Evolutionary conservation across 2,888 invertebrate genomes (phyloP).

Genomic region (Caenorhabditis plicata): DNA sequence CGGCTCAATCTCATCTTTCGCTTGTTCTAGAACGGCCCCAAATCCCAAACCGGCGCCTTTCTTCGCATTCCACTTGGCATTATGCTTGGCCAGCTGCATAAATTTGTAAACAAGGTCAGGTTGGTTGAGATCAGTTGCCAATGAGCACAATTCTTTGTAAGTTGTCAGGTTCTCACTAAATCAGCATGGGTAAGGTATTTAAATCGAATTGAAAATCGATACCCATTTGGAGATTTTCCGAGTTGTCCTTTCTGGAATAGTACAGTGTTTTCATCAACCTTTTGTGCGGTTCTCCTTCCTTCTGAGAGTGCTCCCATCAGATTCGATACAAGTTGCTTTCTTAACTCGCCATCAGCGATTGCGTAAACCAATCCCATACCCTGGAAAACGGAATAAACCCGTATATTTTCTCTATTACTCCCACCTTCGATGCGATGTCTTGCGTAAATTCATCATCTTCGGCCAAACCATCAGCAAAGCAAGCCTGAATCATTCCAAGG

Average conservation of each 20-base stretch:
- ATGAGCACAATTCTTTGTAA: conserved; percentile 88
- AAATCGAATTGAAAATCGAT: conserved; percentile 51
- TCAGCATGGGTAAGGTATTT: not conserved
- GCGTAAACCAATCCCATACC: conserved; percentile 86
- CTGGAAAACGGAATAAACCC: conserved; percentile 68
- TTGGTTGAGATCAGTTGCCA: conserved; percentile 90
- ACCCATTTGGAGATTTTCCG: conserved; percentile 85
- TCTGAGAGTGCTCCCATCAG: conserved; percentile 82
- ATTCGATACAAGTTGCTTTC: conserved; percentile 75
- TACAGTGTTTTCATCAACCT: conserved; percentile 78
- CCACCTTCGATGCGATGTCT: conserved; percentile 75
- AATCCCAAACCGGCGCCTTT: conserved; percentile 92
- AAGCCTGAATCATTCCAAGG: conserved; percentile 33
- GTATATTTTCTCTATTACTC: conserved; percentile 67
- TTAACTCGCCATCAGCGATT: conserved; percentile 76
- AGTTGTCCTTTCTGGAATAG: conserved; percentile 85
- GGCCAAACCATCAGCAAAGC: conserved; percentile 51
- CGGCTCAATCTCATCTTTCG: conserved; percentile 80
- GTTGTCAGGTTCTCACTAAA: conserved; percentile 71
- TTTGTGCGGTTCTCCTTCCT: conserved; percentile 64
- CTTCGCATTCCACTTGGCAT: conserved; percentile 90
- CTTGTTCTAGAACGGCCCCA: conserved; percentile 81
- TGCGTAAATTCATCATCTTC: conserved; percentile 78
- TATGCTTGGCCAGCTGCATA: conserved; percentile 91
- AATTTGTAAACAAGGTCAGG: conserved; percentile 93